A percentile compares a stretch with the other conserved stretches of the same genome.
These are phyloP conservation scores for Athalia cordata DNA, from an alignment of 2,888 invertebrate genomes.

Conservation along the genomic window DNA sequence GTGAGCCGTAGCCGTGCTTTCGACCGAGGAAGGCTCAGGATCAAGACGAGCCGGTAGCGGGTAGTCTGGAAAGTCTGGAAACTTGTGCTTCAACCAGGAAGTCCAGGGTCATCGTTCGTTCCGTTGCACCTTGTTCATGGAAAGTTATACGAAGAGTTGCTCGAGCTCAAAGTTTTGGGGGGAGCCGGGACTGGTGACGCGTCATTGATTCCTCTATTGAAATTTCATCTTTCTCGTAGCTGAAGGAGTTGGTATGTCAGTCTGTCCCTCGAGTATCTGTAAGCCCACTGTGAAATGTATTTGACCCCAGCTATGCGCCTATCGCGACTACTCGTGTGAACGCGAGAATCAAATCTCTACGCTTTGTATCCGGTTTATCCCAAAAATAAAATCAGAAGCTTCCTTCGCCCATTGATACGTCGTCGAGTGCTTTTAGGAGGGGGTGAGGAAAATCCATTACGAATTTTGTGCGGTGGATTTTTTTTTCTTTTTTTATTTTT, in stretches of 20 bases:
- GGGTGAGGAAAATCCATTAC: too few relatives aligned
- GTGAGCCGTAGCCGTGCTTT: conserved; percentile 17
- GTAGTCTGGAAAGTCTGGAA: conserved; percentile 30
- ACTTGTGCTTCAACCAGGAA: conserved; percentile 14
- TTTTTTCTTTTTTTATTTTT: too few relatives aligned
- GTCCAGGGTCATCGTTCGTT: conserved; percentile 28
- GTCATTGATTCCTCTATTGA: conserved; percentile 32
- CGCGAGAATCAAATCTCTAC: too few relatives aligned
- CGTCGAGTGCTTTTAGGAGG: too few relatives aligned
- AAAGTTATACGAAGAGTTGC: conserved; percentile 24
- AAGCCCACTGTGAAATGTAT: too few relatives aligned
- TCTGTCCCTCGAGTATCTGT: too few relatives aligned
- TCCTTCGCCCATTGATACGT: too few relatives aligned
- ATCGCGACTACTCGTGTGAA: too few relatives aligned
- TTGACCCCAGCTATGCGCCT: too few relatives aligned
- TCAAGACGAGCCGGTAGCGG: background rate
- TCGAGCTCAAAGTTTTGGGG: background rate
- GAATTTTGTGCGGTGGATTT: too few relatives aligned
- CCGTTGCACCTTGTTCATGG: background rate
- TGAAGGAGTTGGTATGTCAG: background rate
- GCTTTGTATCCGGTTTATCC: too few relatives aligned
- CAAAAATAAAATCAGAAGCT: too few relatives aligned
- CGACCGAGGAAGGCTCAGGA: background rate
- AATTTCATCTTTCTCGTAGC: conserved; percentile 20
- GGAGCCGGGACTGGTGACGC: background rate